phyloP scores from a whole-genome alignment of 2,888 invertebrate species.

The Drosophila flavopinicola region DNA sequence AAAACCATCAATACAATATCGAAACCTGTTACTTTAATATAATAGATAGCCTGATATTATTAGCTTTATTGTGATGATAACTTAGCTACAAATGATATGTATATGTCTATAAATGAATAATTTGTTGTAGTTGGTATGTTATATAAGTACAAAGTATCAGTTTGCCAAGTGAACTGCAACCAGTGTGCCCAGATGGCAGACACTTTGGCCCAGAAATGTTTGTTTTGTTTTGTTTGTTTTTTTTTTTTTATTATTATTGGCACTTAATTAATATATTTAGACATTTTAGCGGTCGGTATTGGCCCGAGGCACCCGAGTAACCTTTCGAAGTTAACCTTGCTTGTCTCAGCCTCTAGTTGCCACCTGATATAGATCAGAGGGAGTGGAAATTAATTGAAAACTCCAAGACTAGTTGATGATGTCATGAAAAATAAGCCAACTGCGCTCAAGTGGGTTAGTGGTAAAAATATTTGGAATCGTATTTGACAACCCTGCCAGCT shows the following conservation, averaged over 20 bases:
- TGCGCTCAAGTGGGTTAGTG: conserved; percentile 2
- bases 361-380: conserved; percentile 70
- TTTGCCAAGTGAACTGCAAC: conserved; percentile 27
- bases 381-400: conserved; percentile 72
- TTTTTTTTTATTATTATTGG: conserved; percentile 55
- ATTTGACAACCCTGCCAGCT: conserved; percentile 6
- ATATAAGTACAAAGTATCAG: conserved; percentile 21
- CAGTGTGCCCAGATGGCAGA: conserved; percentile 52
- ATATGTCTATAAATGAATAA: background rate
- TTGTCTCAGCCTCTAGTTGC: conserved; percentile 17
- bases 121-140: background rate
- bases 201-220: conserved; percentile 34
- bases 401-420: conserved; percentile 13
- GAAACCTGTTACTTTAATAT: conserved; percentile 9
- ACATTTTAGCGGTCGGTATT: conserved; percentile 67
- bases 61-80: conserved; percentile 14
- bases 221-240: too few relatives aligned
- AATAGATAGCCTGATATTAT: conserved; percentile 14
- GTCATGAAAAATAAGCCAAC: background rate
- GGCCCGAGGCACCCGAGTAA: conserved; percentile 51
- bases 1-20: background rate
- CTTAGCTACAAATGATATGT: conserved; percentile 9
- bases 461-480: background rate
- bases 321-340: conserved; percentile 70
- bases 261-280: conserved; percentile 73